A percentile compares a stretch with the other conserved stretches of the same genome.
Conservation (phyloP, 2,888 invertebrate genomes). For the Campoletis raptor region DNA sequence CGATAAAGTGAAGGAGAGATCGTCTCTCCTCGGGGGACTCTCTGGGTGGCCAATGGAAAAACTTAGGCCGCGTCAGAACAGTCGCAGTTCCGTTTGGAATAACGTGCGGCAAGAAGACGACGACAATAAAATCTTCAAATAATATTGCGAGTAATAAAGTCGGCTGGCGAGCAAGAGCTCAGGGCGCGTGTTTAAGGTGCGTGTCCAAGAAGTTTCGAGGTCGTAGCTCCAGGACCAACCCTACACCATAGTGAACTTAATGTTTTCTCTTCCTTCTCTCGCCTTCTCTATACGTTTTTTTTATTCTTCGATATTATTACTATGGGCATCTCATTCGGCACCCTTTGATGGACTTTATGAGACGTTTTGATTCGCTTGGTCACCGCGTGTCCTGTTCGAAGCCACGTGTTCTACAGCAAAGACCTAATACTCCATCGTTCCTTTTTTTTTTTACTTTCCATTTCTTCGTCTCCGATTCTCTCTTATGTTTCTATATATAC, state of each 20-base stretch:
- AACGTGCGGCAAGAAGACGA: conserved; percentile 63
- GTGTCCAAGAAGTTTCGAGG: conserved; percentile 59
- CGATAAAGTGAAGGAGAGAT: conserved; percentile 26
- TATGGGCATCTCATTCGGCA: conserved; percentile 64
- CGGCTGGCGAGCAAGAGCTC: conserved; percentile 45
- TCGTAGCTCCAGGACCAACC: conserved; percentile 43
- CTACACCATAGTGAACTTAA: conserved; percentile 14
- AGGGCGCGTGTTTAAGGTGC: conserved; percentile 56
- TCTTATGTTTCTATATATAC: background rate
- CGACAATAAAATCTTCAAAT: conserved; percentile 80
- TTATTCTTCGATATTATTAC: conserved; percentile 2
- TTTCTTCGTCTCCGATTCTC: conserved; percentile 5
- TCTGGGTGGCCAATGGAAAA: conserved; percentile 71
- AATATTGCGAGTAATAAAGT: conserved; percentile 80
- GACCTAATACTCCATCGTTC: conserved; percentile 24
- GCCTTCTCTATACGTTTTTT: background rate
- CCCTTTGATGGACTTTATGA: conserved; percentile 80
- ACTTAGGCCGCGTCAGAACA: conserved; percentile 32
- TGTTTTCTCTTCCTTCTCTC: background rate
- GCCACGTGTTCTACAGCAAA: conserved; percentile 49
- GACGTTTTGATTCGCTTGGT: conserved; percentile 75
- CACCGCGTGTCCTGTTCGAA: conserved; percentile 59
- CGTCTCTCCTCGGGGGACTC: conserved; percentile 24
- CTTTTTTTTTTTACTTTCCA: conserved; percentile 35
- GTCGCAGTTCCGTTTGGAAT: conserved; percentile 53